Conservation (phyloP, 2,113 vertebrate species). For the Glareola pratincola region DNA sequence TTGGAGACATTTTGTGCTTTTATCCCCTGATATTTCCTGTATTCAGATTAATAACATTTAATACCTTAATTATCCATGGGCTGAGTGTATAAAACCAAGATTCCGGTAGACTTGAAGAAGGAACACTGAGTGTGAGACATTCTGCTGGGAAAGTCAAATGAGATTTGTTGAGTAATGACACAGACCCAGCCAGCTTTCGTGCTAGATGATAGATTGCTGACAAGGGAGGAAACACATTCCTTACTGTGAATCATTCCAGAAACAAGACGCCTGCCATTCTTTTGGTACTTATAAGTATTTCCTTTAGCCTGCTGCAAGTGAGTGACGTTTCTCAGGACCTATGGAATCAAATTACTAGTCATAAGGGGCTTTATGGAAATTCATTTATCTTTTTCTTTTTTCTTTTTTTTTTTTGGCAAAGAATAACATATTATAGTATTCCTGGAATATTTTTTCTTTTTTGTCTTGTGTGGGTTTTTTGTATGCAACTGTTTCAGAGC, state of each 20-base stretch:
- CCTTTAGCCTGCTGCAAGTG: not conserved
- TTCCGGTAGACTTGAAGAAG: not conserved
- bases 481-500: not conserved
- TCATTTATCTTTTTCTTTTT: not conserved
- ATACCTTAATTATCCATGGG: not conserved
- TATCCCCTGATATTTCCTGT: not conserved
- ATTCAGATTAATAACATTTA: not conserved
- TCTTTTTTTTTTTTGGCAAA: not conserved
- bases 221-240: not conserved
- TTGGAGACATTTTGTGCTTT: not conserved
- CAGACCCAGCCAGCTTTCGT: not conserved
- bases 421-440: not conserved
- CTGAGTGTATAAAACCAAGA: not conserved
- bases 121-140: accelerated
- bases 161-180: not conserved
- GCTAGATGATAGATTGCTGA: not conserved
- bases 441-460: not conserved
- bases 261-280: not conserved
- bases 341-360: not conserved
- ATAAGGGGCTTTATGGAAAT: not conserved
- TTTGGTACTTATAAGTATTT: not conserved
- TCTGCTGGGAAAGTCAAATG: not conserved
- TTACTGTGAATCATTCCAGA: not conserved
- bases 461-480: not conserved
- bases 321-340: not conserved